A percentile compares a stretch with the other conserved stretches of the same genome.
phyloP scores from a whole-genome alignment of 2,797 vertebrate species.

The Triplophysa bombifrons region DNA sequence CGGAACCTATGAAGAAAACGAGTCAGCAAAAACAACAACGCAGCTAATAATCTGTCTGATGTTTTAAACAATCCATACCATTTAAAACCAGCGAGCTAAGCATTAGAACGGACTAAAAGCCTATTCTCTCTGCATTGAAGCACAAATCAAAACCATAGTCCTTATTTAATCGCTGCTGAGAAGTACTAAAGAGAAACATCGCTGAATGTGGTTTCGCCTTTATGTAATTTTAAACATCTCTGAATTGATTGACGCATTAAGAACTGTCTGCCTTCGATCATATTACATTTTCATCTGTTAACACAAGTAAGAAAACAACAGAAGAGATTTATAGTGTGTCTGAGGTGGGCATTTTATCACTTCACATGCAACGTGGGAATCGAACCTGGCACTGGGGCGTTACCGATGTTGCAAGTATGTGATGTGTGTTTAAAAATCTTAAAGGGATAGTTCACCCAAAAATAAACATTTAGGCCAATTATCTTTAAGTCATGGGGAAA shows the following conservation, averaged over 20 bases:
- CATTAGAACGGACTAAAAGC: conserved; percentile 17
- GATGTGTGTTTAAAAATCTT: too few species aligned
- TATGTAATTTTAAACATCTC: conserved; percentile 46
- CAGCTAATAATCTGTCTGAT: not conserved
- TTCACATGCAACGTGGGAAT: too few species aligned
- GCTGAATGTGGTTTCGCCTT: conserved; percentile 23
- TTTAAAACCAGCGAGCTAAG: conserved; percentile 10
- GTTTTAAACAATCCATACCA: conserved; percentile 12
- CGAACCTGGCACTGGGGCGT: too few species aligned
- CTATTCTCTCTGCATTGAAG: not conserved
- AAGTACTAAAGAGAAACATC: not conserved
- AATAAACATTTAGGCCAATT: too few species aligned
- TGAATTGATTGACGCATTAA: conserved; percentile 29
- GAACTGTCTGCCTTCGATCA: conserved; percentile 42
- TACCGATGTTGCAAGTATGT: too few species aligned
- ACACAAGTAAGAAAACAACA: not conserved
- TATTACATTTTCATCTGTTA: conserved; percentile 40
- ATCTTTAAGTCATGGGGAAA: too few species aligned
- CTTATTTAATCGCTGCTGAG: not conserved
- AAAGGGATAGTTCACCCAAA: too few species aligned
- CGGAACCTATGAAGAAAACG: not conserved
- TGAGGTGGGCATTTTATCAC: too few species aligned
- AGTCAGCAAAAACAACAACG: conserved; percentile 16
- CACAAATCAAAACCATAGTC: conserved; percentile 4
- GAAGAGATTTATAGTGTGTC: too few species aligned